Evolutionary conservation across 2,888 invertebrate genomes (phyloP).

Genomic region (Nyleta sp.): DNA sequence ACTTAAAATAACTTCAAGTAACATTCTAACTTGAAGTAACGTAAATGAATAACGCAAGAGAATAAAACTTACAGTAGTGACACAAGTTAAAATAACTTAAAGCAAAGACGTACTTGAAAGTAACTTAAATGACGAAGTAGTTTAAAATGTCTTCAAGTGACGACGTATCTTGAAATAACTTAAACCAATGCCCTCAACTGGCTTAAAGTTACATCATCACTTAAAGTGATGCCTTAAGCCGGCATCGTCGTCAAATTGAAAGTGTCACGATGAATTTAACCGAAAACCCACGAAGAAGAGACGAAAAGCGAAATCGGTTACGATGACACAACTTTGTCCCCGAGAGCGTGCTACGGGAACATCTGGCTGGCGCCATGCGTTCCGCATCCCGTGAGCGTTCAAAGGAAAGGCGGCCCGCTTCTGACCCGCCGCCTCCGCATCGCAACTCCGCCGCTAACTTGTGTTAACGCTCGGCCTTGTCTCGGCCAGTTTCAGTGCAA

Average conservation of each 20-base stretch:
- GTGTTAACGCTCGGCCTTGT: slow-evolving; percentile 59
- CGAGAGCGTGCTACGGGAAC: slow-evolving; percentile 42
- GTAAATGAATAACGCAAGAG: no score
- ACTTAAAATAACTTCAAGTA: no score
- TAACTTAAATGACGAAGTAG: no score
- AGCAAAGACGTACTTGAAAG: no score
- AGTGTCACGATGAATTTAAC: background rate
- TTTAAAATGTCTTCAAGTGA: no score
- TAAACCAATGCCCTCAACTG: no score
- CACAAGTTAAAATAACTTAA: no score
- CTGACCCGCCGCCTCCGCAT: slow-evolving; percentile 47
- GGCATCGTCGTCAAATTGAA: no score
- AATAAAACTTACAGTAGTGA: no score
- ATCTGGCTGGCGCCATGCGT: slow-evolving; percentile 64
- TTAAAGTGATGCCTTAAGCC: no score
- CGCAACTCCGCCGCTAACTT: slow-evolving; percentile 41
- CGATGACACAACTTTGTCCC: slow-evolving; percentile 45
- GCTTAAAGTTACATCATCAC: no score
- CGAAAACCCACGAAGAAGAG: background rate
- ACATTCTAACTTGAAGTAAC: no score
- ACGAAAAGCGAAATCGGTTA: slow-evolving; percentile 15
- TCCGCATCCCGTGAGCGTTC: slow-evolving; percentile 51
- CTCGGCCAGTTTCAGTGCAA: slow-evolving; percentile 49
- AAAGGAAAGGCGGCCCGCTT: slow-evolving; percentile 45
- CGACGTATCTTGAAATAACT: background rate